Base-by-base conservation (phyloP, 2,797 vertebrate species). In the Rhincodon typus region DNA sequence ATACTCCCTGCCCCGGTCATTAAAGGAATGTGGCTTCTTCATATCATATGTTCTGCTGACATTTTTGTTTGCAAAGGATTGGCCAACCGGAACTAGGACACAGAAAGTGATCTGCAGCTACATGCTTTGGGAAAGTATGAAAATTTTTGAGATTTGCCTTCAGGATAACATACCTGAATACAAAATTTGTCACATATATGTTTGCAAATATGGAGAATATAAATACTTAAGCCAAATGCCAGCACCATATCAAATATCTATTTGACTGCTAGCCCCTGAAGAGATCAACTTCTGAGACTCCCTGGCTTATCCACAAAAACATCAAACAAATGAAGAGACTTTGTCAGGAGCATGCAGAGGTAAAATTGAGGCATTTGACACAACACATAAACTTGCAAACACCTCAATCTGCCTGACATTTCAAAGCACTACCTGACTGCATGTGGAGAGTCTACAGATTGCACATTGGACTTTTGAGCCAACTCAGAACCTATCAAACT, bases 31-130 rank as follows among this genome's bases (percentile, higher is more conserved):
- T 30, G 77, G 19, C 70, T 50, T 77, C 15, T 77, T 77, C 46
- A 3, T 95, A 95, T 95, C 70, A 77, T 95, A 50, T 95, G 94
- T 21, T 94, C 70, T 72, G 25, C 94, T 46, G 46, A 95, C 70
- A 30, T 95, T 77, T 95, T 95, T 95, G 70, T 95, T 95, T 95
- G 70, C 46, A 77, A 95, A 77, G 46, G 42, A n/a, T 95, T 50
- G 94, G 94, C 46, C 70, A 95, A 72, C 27, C 15, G 27, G 94
- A 30, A n/a, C 69, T 50, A 74, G 94, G 46, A 53, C 94, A 95
- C 94, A 77, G 23, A 77, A 57, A 77, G 94, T 95, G 70, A 95
- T 50, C 70, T 77, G 94, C 46, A 21, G 69, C 27, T 95, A 95
- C 94, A 95, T 57, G 70, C 46, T 53, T 77, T 77, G 15, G 1